phyloP scores from a whole-genome alignment of 2,888 invertebrate species.

The Pterobdella sp. region DNA sequence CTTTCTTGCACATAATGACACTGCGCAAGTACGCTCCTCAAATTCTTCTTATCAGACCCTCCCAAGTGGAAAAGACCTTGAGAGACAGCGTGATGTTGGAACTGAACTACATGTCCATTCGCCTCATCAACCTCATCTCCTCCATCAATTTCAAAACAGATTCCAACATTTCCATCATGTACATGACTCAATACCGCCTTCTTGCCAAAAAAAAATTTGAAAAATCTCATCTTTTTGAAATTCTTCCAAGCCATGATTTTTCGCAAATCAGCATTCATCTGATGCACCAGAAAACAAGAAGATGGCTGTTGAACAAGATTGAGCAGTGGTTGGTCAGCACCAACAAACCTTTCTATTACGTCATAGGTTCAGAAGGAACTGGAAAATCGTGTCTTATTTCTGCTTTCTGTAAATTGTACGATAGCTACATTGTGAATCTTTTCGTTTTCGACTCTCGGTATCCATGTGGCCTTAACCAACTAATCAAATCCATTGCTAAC shows the following conservation, averaged over 20 bases:
- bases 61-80: neutral
- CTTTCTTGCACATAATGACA: conserved; percentile 18
- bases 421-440: conserved; percentile 21
- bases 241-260: conserved; percentile 9
- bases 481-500: conserved; percentile 28
- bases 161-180: conserved; percentile 18
- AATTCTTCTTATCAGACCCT: conserved; percentile 16
- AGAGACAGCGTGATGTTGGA: conserved; percentile 19
- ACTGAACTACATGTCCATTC: conserved; percentile 1
- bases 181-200: conserved; percentile 24
- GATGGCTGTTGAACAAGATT: conserved; percentile 23
- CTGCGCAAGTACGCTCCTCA: conserved; percentile 10
- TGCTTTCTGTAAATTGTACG: conserved; percentile 27
- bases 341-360: conserved; percentile 24
- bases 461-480: conserved; percentile 13
- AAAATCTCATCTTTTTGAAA: conserved; percentile 17
- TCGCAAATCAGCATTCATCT: conserved; percentile 21
- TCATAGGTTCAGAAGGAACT: conserved; percentile 19
- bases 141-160: conserved; percentile 24
- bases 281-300: conserved; percentile 24
- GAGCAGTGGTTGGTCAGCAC: conserved; percentile 25
- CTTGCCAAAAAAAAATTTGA: conserved; percentile 22
- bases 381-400: conserved; percentile 23
- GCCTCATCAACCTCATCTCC: neutral
- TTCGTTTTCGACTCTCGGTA: conserved; percentile 26